Base-by-base conservation (phyloP, 2,797 vertebrate genomes). In the Onychomys torridus region DNA sequence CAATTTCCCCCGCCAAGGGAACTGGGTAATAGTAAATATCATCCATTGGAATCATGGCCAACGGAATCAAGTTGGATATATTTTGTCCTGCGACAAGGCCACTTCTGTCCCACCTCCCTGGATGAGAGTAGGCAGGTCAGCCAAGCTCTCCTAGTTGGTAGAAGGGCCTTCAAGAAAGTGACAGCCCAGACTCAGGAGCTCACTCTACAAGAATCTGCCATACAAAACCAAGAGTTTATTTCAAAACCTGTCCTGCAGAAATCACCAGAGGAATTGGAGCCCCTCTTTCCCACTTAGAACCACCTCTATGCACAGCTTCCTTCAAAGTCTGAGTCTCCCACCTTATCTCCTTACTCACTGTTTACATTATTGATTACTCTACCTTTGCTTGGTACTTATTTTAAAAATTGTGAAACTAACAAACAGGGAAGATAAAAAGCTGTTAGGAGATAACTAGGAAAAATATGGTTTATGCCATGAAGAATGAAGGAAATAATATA, bases 321-420 rank as follows among this genome's bases (percentile, higher is more conserved):
- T 40, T 73, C 9, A 1, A 75, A 75, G 71, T 75, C 11, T 75
- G 21, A 73, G 11, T 73, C 37, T 73, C 23, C 37, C 10, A 73
- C 11, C 23, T 21, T 23, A 43, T 65, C 40, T 77, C 93, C 59
- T 57, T 79, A 85, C 76, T 79, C 63, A 76, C 43, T 73, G 16
- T 52, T 91, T 88, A 91, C 23, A 71, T 93, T 83, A 90, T 73
- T 94, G 61, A 37, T 61, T 83, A 40, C 23, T 43, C 71, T 43
- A 92, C 25, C 67, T 32, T 95, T 3, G 69, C 34, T 95, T 94
- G 69, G 12, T n/a, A 76, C 92, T 89, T 92, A 49, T 32, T 94
- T 49, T 95, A 40, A 93, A 87, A 90, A 87, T 29, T 49, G 13
- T 87, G n/a, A 97, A 96, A 52, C 25, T 67, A 91, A 17, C 73